Base-by-base conservation (phyloP, 2,888 invertebrate species). In the Scelioninae gen. 1 region DNA sequence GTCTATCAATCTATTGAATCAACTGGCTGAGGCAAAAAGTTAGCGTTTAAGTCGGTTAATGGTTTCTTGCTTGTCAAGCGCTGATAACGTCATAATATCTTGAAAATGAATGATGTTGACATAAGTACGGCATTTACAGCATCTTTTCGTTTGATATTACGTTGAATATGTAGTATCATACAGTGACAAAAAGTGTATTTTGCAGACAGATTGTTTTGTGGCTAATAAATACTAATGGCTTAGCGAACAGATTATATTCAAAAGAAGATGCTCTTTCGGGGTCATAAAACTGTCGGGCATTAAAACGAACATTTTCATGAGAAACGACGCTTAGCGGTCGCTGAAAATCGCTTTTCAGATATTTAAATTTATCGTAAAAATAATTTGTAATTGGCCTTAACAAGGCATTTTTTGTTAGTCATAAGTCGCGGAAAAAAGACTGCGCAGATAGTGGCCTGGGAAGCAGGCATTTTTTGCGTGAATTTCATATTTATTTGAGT, bases 371-470 rank as follows among this genome's bases (percentile, higher is more conserved):
- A 49, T 65, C 63, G 55, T n/a, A 9, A 10, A 45, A 34, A 23
- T 63, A 38, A 78, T 31, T 78, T 71, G 55, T 78, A 71, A 78
- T 78, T 78, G 63, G 38, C 43, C 63, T 58, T 43, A 77, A 69
- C 62, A 53, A 32, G 47, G 66, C 38, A 8, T 43, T 69, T 49
- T 60, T 60, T 29, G 29, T 38, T 16, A 6, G 7, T 10, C 7
- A 10, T 5, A 15, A 15, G 8, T 6, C 6, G 55, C 11, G 29
- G 15, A 3, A 47, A 47, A 47, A 47, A 47, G n/a, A n/a, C n/a
- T n/a, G n/a, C n/a, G n/a, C n/a, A n/a, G n/a, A n/a, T n/a, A n/a
- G n/a, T n/a, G n/a, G n/a, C n/a, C n/a, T 34, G 34, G 34, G 49
- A 49, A 8, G 16, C 23, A 23, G 23, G 9, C 49, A 13, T 47